Base-by-base conservation (phyloP, 2,797 vertebrate genomes). In the Gadopsis marmoratus region DNA sequence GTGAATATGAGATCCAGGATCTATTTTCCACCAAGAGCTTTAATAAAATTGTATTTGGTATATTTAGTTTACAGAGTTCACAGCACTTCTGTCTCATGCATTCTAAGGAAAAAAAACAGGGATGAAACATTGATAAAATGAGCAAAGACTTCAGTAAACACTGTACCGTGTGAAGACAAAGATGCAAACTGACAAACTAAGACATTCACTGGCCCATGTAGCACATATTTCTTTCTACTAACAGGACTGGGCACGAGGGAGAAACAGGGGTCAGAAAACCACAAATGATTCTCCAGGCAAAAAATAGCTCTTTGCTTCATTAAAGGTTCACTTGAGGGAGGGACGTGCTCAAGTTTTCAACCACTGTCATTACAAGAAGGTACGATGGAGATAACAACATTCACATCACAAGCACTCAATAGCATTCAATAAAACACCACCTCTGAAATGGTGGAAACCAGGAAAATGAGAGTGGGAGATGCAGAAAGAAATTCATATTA, bases 241-340 rank as follows among this genome's bases (percentile, higher is more conserved):
- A 58, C 76, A 71, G 50, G 23, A 69, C 1, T 64, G 37, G 68
- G 64, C 54, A 65, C 6, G 59, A 78, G 50, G 48, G 71, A 85
- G 39, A 21, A 74, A 74, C 58, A 73, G 1, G 19, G 17, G 19
- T 9, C 3, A 21, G 19, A 48, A 60, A 78, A 63, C 66, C 65
- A 53, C 51, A 71, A 61, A 64, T 61, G 50, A 71, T 37, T 86
- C 48, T 55, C 19, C 21, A 11, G 76, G 79, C 63, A 81, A 70
- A 83, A 39, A 88, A 86, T 67, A 85, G 81, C 39, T 61, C 19
- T 60, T 77, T 76, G 77, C 73, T 71, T 81, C 74, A 82, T 86
- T 81, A 74, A 79, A 51, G 55, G 54, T 61, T 71, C 26, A 68
- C 74, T 83, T 5, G 53, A 31, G 67, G 73, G 51, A 4, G 65